Evolutionary conservation across 2,797 vertebrate species (phyloP).

Genomic region (Parauchenoglanis ngamensis): DNA sequence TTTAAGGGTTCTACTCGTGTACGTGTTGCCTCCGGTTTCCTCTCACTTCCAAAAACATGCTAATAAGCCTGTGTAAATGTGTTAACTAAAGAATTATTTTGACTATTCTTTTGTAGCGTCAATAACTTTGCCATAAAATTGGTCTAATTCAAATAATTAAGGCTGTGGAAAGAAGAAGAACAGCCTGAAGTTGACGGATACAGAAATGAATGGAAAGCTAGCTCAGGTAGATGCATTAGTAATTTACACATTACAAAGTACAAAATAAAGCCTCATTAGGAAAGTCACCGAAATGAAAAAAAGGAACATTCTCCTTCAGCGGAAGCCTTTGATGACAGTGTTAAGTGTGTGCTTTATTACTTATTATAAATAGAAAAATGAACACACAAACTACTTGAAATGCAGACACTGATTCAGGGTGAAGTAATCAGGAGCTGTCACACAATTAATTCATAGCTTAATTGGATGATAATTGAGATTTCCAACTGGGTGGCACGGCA

Average conservation of each 20-base stretch:
- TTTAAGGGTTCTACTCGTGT: background rate
- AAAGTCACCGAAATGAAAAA: background rate
- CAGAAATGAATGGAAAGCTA: background rate
- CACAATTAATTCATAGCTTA: conserved; percentile 7
- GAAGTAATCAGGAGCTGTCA: conserved; percentile 4
- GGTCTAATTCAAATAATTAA: background rate
- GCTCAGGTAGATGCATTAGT: background rate
- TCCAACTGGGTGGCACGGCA: background rate
- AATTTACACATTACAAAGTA: background rate
- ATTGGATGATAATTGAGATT: conserved; percentile 5
- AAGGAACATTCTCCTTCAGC: background rate
- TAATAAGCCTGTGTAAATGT: background rate
- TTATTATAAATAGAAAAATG: background rate
- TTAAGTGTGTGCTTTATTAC: conserved; percentile 4
- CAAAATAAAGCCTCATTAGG: background rate
- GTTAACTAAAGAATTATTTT: background rate
- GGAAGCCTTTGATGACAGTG: background rate
- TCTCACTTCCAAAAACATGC: background rate
- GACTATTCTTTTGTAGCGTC: background rate
- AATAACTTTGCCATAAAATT: background rate
- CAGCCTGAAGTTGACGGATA: background rate
- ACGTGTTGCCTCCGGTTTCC: background rate
- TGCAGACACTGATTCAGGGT: conserved; percentile 13
- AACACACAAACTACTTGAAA: conserved; percentile 19
- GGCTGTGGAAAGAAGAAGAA: background rate